A percentile compares a stretch with the other conserved stretches of the same genome.
phyloP scores from a whole-genome alignment of 2,113 vertebrate genomes.

The Dipodomys spectabilis region DNA sequence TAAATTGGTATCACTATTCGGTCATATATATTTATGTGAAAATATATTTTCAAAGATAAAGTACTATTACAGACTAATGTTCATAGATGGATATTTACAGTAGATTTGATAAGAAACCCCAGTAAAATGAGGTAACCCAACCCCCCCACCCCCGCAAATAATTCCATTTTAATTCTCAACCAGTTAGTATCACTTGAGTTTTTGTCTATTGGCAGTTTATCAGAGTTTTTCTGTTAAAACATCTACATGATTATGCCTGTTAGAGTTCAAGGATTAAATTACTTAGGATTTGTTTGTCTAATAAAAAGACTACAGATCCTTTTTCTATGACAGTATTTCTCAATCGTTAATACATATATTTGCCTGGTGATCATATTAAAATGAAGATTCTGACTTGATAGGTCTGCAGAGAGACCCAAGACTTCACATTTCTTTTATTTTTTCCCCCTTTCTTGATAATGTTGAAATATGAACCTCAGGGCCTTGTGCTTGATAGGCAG shows the following conservation, averaged over 20 bases:
- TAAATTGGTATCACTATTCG: background rate
- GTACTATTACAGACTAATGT: background rate
- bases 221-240: conserved; percentile 1
- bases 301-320: background rate
- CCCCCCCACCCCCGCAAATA: background rate
- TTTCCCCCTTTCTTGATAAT: no score
- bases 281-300: background rate
- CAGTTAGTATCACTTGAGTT: background rate
- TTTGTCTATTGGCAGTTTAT: background rate
- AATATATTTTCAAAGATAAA: conserved; percentile 62
- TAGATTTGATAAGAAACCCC: background rate
- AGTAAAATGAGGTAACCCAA: background rate
- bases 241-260: background rate
- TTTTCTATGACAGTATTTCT: background rate
- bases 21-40: conserved; percentile 22
- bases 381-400: background rate
- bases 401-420: no score
- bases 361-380: conserved; percentile 8
- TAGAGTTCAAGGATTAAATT: conserved; percentile 7
- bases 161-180: conserved; percentile 25
- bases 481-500: no score
- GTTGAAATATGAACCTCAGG: no score
- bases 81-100: background rate
- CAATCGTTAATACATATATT: no score
- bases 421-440: no score